phyloP scores from a whole-genome alignment of 2,113 vertebrate species.

The Oryzias javanicus region DNA sequence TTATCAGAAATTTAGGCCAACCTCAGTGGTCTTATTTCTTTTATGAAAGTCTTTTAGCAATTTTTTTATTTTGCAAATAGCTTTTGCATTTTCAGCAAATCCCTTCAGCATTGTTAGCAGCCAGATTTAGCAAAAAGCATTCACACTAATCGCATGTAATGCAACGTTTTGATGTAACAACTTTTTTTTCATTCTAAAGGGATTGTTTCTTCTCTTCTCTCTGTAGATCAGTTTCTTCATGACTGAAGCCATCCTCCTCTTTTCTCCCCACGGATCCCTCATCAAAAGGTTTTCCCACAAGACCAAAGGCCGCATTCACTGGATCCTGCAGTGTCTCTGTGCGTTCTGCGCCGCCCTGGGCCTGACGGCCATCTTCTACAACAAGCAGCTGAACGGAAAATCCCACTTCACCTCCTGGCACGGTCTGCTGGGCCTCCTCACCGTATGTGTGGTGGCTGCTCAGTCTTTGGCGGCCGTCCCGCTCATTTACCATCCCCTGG shows the following conservation, averaged over 20 bases:
- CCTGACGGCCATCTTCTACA: constrained; percentile 81
- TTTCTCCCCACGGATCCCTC: constrained; percentile 87
- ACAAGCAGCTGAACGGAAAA: constrained; percentile 88
- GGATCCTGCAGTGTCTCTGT: constrained; percentile 87
- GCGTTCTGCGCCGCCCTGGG: constrained; percentile 82
- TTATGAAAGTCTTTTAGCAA: too few relatives aligned
- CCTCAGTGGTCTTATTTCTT: too few relatives aligned
- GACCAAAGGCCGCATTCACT: constrained; percentile 84
- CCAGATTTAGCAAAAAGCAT: too few relatives aligned
- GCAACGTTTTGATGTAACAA: too few relatives aligned
- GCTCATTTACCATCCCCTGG: constrained; percentile 86
- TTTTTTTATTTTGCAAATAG: too few relatives aligned
- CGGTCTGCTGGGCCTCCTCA: constrained; percentile 82
- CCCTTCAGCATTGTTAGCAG: too few relatives aligned
- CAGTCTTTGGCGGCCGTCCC: constrained; percentile 83
- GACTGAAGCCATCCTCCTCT: constrained; percentile 91
- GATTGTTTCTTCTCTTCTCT: constrained; percentile 8
- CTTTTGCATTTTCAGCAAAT: too few relatives aligned
- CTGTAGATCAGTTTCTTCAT: constrained; percentile 91
- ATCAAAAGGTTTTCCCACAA: constrained; percentile 83
- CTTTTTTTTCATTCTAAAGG: too few relatives aligned
- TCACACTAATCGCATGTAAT: too few relatives aligned
- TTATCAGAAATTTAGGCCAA: too few relatives aligned
- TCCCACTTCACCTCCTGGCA: constrained; percentile 91
- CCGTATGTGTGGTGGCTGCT: constrained; percentile 74